Evolutionary conservation across 2,797 vertebrate species (phyloP).

Genomic region (Acipenser transmontanus): DNA sequence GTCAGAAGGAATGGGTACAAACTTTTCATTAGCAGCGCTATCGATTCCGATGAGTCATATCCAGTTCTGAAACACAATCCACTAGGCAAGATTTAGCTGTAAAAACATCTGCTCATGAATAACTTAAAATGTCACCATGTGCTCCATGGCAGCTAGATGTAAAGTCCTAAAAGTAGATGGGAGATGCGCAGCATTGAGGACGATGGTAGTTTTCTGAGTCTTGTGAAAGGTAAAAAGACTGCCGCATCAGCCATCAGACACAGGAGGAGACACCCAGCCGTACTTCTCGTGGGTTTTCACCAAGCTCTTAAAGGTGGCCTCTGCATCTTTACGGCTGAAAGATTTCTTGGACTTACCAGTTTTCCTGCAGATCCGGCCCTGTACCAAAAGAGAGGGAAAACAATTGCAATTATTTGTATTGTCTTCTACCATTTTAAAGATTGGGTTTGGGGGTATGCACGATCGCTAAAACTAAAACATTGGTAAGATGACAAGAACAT

Average conservation of each 20-base stretch:
- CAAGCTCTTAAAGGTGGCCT: constrained; percentile 97
- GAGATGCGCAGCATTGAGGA: constrained; percentile 55
- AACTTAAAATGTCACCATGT: constrained; percentile 62
- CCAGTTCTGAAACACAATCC: constrained; percentile 56
- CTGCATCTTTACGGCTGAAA: constrained; percentile 97
- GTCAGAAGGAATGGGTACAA: constrained; percentile 20
- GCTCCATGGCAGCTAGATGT: constrained; percentile 67
- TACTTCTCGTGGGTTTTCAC: constrained; percentile 99
- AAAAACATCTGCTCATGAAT: constrained; percentile 68
- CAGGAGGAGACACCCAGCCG: constrained; percentile 95
- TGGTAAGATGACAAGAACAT: too few relatives aligned
- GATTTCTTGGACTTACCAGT: constrained; percentile 98
- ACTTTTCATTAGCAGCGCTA: constrained; percentile 48
- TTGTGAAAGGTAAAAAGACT: constrained; percentile 22
- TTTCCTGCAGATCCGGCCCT: constrained; percentile 98
- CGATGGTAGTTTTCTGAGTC: constrained; percentile 49
- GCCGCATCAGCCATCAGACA: constrained; percentile 88
- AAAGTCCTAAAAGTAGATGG: constrained; percentile 56
- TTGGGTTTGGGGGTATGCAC: too few relatives aligned
- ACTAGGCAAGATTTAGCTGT: constrained; percentile 42
- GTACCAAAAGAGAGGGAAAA: constrained; percentile 26
- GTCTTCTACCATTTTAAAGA: too few relatives aligned
- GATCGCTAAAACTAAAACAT: too few relatives aligned
- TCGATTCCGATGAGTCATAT: constrained; percentile 56
- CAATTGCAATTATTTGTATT: not conserved